Conservation (phyloP, 2,888 invertebrate genomes). For the Margaritifera margaritifera region DNA sequence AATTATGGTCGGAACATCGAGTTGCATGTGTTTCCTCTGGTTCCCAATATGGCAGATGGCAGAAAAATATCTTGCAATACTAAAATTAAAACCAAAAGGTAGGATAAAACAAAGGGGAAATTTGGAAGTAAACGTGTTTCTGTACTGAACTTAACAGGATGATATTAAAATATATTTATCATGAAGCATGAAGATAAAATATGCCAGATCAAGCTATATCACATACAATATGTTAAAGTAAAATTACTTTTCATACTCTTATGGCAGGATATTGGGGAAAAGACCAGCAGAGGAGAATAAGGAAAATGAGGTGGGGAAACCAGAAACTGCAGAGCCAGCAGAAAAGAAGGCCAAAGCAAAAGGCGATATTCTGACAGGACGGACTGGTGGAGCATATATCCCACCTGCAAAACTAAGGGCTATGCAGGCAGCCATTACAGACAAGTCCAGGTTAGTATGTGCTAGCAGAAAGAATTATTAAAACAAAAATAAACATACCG, state of each 20-base stretch:
- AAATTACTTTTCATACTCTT: background rate
- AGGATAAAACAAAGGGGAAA: too few relatives aligned
- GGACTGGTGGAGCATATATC: conserved; percentile 85
- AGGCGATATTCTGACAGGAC: conserved; percentile 40
- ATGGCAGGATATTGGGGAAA: background rate
- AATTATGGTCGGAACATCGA: too few relatives aligned
- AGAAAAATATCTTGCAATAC: background rate
- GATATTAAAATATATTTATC: too few relatives aligned
- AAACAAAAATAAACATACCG: background rate
- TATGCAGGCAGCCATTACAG: conserved; percentile 97
- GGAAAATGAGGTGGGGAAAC: conserved; percentile 7
- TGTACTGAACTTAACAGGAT: too few relatives aligned
- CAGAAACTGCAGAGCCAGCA: conserved; percentile 10
- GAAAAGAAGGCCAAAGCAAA: conserved; percentile 23
- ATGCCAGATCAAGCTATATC: too few relatives aligned
- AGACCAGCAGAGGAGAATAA: conserved; percentile 8
- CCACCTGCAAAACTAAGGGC: conserved; percentile 95
- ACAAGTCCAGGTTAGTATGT: conserved; percentile 80
- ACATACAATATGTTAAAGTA: too few relatives aligned
- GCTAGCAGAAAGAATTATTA: background rate
- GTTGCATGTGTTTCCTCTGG: background rate
- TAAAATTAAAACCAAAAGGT: too few relatives aligned
- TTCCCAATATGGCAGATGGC: conserved; percentile 1
- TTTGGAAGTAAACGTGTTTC: too few relatives aligned
- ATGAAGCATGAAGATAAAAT: too few relatives aligned